Conservation (phyloP, 2,113 vertebrate species). For the Malurus melanocephalus region DNA sequence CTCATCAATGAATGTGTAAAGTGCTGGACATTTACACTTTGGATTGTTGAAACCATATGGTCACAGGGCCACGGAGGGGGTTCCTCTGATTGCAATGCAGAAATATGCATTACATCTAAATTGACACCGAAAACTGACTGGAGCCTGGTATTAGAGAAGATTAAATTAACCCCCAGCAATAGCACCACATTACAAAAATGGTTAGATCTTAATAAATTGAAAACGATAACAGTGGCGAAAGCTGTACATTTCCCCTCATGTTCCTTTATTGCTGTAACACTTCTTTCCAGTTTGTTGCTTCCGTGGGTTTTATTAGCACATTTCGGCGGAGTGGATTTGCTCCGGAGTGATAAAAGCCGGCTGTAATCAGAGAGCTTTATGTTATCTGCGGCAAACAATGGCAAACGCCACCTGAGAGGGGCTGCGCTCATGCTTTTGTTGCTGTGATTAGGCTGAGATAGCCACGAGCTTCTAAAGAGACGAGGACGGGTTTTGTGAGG, state of each 20-base stretch:
- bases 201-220: slow-evolving; percentile 69
- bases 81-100: slow-evolving; percentile 21
- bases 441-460: slow-evolving; percentile 52
- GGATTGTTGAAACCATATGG: slow-evolving; percentile 53
- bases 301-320: slow-evolving; percentile 63
- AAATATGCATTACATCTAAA: slow-evolving; percentile 56
- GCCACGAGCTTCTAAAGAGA: slow-evolving; percentile 31
- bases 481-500: slow-evolving; percentile 37
- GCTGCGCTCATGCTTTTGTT: slow-evolving; percentile 14
- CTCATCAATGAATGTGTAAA: slow-evolving; percentile 2
- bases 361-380: slow-evolving; percentile 58
- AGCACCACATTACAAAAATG: slow-evolving; percentile 57
- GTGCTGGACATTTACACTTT: slow-evolving; percentile 26
- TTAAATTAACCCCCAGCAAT: slow-evolving; percentile 71
- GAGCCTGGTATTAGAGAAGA: slow-evolving; percentile 56
- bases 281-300: slow-evolving; percentile 58
- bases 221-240: slow-evolving; percentile 63
- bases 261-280: slow-evolving; percentile 66
- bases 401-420: slow-evolving; percentile 57
- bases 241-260: slow-evolving; percentile 52
- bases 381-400: slow-evolving; percentile 30
- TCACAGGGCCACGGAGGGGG: slow-evolving; percentile 7
- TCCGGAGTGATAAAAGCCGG: slow-evolving; percentile 56
- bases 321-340: slow-evolving; percentile 65
- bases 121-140: slow-evolving; percentile 51